Evolutionary conservation across 2,797 vertebrate genomes (phyloP).

Genomic region (Thripadectes ignobilis): DNA sequence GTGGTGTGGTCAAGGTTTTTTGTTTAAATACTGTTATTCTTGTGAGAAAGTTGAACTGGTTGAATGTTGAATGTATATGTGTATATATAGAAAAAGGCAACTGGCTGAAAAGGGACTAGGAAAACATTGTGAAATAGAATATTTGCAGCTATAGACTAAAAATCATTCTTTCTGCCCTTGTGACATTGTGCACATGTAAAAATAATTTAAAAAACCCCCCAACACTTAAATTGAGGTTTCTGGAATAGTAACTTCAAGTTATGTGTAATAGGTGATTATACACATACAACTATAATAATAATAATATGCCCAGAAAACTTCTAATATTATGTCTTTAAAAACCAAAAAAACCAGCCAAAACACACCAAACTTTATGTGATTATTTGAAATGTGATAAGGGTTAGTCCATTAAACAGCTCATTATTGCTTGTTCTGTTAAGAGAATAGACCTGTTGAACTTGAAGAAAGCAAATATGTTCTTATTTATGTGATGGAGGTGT

Average conservation of each 20-base stretch:
- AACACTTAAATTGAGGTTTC: neutral
- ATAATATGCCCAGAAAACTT: neutral
- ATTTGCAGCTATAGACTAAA: neutral
- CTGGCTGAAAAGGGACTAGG: neutral
- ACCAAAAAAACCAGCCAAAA: neutral
- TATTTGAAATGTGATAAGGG: conserved; percentile 20
- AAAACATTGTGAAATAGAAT: neutral
- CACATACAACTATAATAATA: neutral
- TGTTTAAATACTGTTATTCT: neutral
- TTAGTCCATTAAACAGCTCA: conserved; percentile 34
- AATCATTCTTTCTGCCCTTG: neutral
- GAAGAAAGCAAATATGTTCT: conserved; percentile 23
- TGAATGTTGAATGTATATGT: neutral
- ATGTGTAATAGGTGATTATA: neutral
- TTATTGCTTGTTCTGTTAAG: conserved; percentile 33
- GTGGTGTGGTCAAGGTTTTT: neutral
- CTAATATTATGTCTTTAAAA: neutral
- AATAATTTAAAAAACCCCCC: neutral
- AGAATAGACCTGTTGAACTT: conserved; percentile 42
- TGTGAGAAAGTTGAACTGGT: neutral
- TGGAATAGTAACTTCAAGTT: neutral
- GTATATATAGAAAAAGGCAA: neutral
- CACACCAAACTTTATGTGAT: neutral
- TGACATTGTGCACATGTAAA: neutral
- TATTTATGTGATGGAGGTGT: conserved; percentile 4